Evolutionary conservation across 2,888 invertebrate genomes (phyloP).

Genomic region (Cheilosia soror): DNA sequence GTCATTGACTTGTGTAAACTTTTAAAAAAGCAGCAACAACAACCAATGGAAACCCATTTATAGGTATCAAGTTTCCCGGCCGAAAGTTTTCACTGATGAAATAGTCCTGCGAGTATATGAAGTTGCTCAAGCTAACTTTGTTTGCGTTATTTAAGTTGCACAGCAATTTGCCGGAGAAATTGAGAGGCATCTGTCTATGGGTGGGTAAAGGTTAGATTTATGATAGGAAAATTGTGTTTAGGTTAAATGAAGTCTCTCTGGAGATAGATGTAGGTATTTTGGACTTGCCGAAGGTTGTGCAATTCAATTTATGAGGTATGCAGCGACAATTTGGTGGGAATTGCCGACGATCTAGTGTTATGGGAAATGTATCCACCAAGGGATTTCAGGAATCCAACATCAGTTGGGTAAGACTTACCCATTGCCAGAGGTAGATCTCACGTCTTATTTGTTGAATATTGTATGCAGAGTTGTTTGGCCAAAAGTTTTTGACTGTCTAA

Average conservation of each 20-base stretch:
- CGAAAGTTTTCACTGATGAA: conserved; percentile 5
- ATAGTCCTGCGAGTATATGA: not conserved
- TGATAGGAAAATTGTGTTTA: conserved; percentile 17
- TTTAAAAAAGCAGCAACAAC: conserved; percentile 1
- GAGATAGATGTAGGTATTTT: conserved; percentile 50
- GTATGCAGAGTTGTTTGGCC: not conserved
- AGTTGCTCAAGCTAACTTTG: conserved; percentile 5
- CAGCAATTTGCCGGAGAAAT: conserved; percentile 16
- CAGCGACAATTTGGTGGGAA: not conserved
- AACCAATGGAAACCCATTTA: conserved; percentile 3
- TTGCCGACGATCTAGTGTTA: not conserved
- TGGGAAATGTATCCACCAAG: not conserved
- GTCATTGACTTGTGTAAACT: conserved; percentile 27
- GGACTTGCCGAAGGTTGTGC: conserved; percentile 18
- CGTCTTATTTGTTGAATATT: not conserved
- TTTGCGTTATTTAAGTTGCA: conserved; percentile 11
- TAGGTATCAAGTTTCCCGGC: conserved; percentile 26
- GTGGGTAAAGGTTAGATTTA: conserved; percentile 11
- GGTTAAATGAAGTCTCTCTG: conserved; percentile 41
- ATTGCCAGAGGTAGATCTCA: not conserved
- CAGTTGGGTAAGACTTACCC: not conserved
- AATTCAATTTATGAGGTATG: conserved; percentile 44
- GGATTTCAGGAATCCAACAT: not conserved
- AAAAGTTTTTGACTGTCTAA: not conserved
- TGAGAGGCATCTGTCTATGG: not conserved